Evolutionary conservation across 1,140 invertebrate species (phyloP), one percentile per base, ranked within the genome.

Genomic region (Dinoponera quadriceps): DNA sequence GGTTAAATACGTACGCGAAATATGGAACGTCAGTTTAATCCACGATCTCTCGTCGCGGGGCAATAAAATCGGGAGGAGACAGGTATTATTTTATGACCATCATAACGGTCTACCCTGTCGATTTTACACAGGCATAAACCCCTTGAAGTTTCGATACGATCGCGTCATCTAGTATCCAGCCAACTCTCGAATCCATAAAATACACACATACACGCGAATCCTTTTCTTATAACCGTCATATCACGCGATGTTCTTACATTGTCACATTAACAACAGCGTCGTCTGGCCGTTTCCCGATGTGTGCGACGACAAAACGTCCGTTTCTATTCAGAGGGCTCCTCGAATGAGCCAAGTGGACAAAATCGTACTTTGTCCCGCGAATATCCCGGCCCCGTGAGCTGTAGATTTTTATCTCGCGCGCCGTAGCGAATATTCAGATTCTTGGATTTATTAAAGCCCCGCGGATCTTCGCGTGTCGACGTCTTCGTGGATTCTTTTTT

Each of bases 151-250:
- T 33, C 25, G 65, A 78, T 68, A 44, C 49, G 7, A 25, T 54
- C 72, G 22, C 44, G n/a, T 65, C 25, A 75, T 78, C 0, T 9
- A 48, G 9, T 13, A 18, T 13, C 25, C 13, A 48, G 65, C n/a
- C 65, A 69, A 57, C 65, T 80, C 49, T 57, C 51, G 54, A 44
- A 44, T 69, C 75, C 33, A 59, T 80, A 59, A 80, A 80, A 80
- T 38, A 57, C 13, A 57, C 38, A 11, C 7, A 11, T 9, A 11
- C 38, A 11, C 38, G 7, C 49, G 22, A 69, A 71, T 80, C 14
- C 62, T 33, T 57, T 48, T 71, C 59, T 59, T 9, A 27, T 29
- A 44, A 57, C n/a, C 20, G 7, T 33, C 25, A 25, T 59, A 71
- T 59, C 27, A 33, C 9, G n/a, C 51, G 66, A 29, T 48, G 51